A percentile compares a stretch with the other conserved stretches of the same genome.
phyloP scores from a whole-genome alignment of 2,888 invertebrate genomes.

The Pogonocherus hispidulus region DNA sequence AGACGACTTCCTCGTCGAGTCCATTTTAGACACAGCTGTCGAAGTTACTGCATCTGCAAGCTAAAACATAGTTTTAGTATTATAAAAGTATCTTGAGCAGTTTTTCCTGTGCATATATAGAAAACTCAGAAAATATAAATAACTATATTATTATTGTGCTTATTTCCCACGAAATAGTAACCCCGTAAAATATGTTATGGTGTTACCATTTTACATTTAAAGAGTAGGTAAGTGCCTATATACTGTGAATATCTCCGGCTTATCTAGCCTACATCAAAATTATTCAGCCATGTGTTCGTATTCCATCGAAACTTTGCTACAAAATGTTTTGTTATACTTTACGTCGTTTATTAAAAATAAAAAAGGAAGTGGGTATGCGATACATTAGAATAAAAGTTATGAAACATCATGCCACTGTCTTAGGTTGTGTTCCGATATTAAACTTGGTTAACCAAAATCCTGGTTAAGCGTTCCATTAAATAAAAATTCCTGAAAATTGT shows the following conservation, averaged over 20 bases:
- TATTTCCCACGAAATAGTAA: slow-evolving; percentile 20
- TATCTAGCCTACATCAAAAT: slow-evolving; percentile 6
- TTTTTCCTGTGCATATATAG: not conserved
- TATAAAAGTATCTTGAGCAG: no score
- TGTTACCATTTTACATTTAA: slow-evolving; percentile 4
- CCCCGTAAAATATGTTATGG: slow-evolving; percentile 19
- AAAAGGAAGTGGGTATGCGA: no score
- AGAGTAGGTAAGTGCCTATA: no score
- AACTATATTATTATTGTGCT: not conserved
- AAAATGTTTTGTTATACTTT: not conserved
- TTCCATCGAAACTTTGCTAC: no score
- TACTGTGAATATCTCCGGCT: slow-evolving; percentile 1
- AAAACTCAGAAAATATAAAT: not conserved
- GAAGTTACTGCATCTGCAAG: slow-evolving; percentile 13
- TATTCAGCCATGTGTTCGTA: not conserved
- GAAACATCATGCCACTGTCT: no score
- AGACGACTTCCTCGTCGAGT: no score
- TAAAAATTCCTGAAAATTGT: no score
- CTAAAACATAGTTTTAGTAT: not conserved
- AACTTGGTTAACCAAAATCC: no score
- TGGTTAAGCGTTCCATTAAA: no score
- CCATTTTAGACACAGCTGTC: not conserved
- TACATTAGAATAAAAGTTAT: no score
- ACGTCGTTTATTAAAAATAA: no score
- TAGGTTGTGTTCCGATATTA: no score